A percentile compares a stretch with the other conserved stretches of the same genome.
Evolutionary conservation across 1,140 invertebrate species (phyloP).

Genomic region (Cydia splendana): DNA sequence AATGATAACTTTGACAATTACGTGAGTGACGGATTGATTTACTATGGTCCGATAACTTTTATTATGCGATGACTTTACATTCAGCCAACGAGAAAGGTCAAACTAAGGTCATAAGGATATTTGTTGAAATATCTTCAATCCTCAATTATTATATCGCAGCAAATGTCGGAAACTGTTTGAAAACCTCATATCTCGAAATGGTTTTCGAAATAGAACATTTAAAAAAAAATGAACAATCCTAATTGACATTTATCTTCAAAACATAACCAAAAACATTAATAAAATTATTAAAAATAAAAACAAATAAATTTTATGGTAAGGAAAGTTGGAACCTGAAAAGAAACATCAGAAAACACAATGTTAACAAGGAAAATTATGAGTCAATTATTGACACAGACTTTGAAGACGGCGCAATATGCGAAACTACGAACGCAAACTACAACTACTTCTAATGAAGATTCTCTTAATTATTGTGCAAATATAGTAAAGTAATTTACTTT

Average conservation of each 20-base stretch:
- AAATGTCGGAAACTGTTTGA: too few relatives aligned
- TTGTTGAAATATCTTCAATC: too few relatives aligned
- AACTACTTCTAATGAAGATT: conserved; percentile 40
- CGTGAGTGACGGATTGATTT: too few relatives aligned
- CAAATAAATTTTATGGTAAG: background rate
- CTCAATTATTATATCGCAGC: too few relatives aligned
- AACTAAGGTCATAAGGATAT: too few relatives aligned
- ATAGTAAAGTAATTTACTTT: conserved; percentile 62
- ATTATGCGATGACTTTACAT: too few relatives aligned
- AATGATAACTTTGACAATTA: too few relatives aligned
- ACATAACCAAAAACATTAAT: conserved; percentile 15
- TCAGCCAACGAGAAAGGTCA: too few relatives aligned
- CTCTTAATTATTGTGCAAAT: conserved; percentile 63
- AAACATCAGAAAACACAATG: background rate
- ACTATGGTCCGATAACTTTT: too few relatives aligned
- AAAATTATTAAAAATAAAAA: conserved; percentile 18
- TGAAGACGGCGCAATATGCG: background rate
- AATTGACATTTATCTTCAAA: background rate
- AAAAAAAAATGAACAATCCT: too few relatives aligned
- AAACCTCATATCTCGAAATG: too few relatives aligned
- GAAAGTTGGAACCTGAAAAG: background rate
- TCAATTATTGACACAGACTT: conserved; percentile 10
- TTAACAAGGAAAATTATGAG: background rate
- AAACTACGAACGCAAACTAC: conserved; percentile 37
- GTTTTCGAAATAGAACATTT: too few relatives aligned